phyloP scores from a whole-genome alignment of 2,888 invertebrate species.

The Agrotis exclamationis region DNA sequence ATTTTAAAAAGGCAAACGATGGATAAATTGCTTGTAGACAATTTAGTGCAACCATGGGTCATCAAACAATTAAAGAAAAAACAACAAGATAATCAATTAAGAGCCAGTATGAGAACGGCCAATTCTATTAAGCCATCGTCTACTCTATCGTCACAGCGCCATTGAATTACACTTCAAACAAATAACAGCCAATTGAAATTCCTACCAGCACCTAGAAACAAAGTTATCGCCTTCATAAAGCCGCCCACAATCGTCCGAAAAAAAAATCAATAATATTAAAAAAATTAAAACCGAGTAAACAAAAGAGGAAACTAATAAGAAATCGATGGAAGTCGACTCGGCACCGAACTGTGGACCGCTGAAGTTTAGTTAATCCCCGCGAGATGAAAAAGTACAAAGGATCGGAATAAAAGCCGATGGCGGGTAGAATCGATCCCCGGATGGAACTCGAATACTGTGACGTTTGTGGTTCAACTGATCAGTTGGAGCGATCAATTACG shows the following conservation, averaged over 20 bases:
- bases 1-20: not conserved
- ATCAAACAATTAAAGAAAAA: not conserved
- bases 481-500: slow-evolving; percentile 63
- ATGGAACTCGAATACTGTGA: slow-evolving; percentile 78
- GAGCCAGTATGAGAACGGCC: not conserved
- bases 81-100: not conserved
- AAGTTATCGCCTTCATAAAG: slow-evolving; percentile 46
- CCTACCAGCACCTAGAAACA: slow-evolving; percentile 14
- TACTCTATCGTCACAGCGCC: not conserved
- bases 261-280: slow-evolving; percentile 51
- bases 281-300: slow-evolving; percentile 67
- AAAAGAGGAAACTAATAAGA: slow-evolving; percentile 77
- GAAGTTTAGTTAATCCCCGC: slow-evolving; percentile 86
- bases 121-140: not conserved
- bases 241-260: slow-evolving; percentile 26
- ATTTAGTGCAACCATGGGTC: not conserved
- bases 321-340: slow-evolving; percentile 73
- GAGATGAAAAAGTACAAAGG: slow-evolving; percentile 88
- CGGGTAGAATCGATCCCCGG: slow-evolving; percentile 81
- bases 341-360: slow-evolving; percentile 72
- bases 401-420: slow-evolving; percentile 79
- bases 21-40: not conserved
- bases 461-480: slow-evolving; percentile 64
- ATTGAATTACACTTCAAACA: slow-evolving; percentile 6
- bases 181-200: slow-evolving; percentile 25